phyloP scores from a whole-genome alignment of 2,888 invertebrate species.

The Cinara cedri region DNA sequence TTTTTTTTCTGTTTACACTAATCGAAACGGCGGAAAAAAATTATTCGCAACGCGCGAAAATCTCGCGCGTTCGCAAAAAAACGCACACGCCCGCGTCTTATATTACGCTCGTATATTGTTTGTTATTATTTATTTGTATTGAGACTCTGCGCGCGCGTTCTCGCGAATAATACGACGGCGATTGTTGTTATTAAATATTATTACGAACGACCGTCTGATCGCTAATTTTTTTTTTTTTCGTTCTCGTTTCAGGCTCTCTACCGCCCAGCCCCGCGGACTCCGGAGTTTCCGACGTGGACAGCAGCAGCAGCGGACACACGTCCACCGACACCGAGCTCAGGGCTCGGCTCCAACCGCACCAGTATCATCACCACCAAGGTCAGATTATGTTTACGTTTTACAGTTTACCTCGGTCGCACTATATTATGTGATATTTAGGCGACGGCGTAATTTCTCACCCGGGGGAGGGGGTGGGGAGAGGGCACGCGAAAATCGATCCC shows the following conservation, averaged over 20 bases:
- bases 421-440: too few relatives aligned
- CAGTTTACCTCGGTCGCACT: too few relatives aligned
- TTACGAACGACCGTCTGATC: too few relatives aligned
- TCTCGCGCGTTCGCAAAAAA: not conserved
- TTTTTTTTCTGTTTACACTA: not conserved
- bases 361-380: slow-evolving; percentile 58
- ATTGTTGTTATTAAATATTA: too few relatives aligned
- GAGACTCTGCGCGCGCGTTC: not conserved
- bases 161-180: too few relatives aligned
- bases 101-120: too few relatives aligned
- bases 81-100: too few relatives aligned
- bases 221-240: slow-evolving; percentile 60
- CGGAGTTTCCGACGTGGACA: slow-evolving; percentile 96
- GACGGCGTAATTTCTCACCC: too few relatives aligned
- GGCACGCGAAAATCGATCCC: too few relatives aligned
- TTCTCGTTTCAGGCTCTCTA: slow-evolving; percentile 77
- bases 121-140: not conserved
- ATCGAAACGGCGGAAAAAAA: not conserved
- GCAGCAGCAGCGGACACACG: slow-evolving; percentile 72
- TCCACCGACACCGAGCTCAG: slow-evolving; percentile 81
- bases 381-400: slow-evolving; percentile 38
- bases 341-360: slow-evolving; percentile 77
- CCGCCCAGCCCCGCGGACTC: slow-evolving; percentile 97
- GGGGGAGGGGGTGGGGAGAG: too few relatives aligned
- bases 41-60: not conserved